phyloP scores from a whole-genome alignment of 1,140 invertebrate genomes.

The Manduca sexta region DNA sequence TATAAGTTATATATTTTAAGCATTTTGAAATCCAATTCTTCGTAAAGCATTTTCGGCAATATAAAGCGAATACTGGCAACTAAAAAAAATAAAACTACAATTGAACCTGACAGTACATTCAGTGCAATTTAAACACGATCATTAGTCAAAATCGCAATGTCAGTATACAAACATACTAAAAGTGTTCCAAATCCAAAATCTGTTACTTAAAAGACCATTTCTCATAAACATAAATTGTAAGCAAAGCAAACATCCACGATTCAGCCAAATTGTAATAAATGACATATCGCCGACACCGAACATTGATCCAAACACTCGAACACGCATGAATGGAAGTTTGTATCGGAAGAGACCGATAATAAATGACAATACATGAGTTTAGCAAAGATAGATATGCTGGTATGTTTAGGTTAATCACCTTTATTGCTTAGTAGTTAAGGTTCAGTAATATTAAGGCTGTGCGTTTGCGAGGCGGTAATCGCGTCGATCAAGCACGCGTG shows the following conservation, averaged over 20 bases:
- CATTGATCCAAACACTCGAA: slow-evolving; percentile 9
- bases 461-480: background rate
- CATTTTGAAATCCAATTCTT: too few species aligned
- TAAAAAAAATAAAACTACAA: too few species aligned
- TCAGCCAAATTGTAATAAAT: slow-evolving; percentile 11
- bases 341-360: slow-evolving; percentile 12
- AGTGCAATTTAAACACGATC: too few species aligned
- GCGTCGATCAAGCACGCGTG: slow-evolving; percentile 7
- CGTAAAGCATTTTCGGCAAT: too few species aligned
- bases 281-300: slow-evolving; percentile 1
- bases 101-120: too few species aligned
- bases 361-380: slow-evolving; percentile 13
- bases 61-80: too few species aligned
- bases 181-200: too few species aligned
- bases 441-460: background rate
- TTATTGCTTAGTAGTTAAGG: background rate
- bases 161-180: too few species aligned
- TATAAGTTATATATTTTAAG: too few species aligned
- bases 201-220: too few species aligned
- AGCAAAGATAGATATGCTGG: background rate
- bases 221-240: background rate
- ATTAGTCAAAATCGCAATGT: too few species aligned
- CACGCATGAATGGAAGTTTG: slow-evolving; percentile 9
- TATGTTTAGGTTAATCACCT: background rate
- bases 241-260: slow-evolving; percentile 1